Base-by-base conservation (phyloP, 2,113 vertebrate species). In the Herpailurus yagouaroundi region DNA sequence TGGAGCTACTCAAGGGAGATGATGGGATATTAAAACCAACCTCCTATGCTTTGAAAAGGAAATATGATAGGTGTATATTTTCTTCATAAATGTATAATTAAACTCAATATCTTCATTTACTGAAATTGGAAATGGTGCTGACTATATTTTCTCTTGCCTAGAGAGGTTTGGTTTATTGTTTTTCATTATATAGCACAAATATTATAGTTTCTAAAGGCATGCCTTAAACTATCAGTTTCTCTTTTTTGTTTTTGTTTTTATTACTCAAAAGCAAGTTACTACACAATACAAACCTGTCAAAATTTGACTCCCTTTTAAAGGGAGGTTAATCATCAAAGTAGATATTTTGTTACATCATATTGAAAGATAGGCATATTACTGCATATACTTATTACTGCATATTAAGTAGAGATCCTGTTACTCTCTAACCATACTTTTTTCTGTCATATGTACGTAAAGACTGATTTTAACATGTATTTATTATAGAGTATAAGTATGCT, bases 21-120 rank as follows among this genome's bases (percentile, higher is more conserved):
- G 2, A 73, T 97, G 25, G 9, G 33, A 55, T 81, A 97, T 97
- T 97, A 91, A 95, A 98, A 71, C 71, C 21, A 60, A 77, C 13
- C 19, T 60, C 55, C 82, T 81, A 66, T 18, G 1, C 33, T 77
- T 92, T 83, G 36, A 89, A 91, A 16, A 94, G 45, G 36, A 93
- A 93, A 77, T 71, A 81, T 55, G 89, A 41, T 66, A 96, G 69
- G 55, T 73, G 31, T 95, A 10, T 45, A 38, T 87, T 89, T 96
- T 95, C 76, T 94, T 97, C 45, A 94, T 81, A 95, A 84, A 94
- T 94, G 14, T 80, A 41, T 97, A 97, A 95, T 97, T 98, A 97
- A 97, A 95, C 50, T 95, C 63, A 98, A 25, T 89, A 73, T 74
- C 60, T 95, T 96, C 69, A 94, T 95, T 97, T 96, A 76, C 4